Conservation (phyloP, 2,113 vertebrate genomes). For the Megalops atlanticus region DNA sequence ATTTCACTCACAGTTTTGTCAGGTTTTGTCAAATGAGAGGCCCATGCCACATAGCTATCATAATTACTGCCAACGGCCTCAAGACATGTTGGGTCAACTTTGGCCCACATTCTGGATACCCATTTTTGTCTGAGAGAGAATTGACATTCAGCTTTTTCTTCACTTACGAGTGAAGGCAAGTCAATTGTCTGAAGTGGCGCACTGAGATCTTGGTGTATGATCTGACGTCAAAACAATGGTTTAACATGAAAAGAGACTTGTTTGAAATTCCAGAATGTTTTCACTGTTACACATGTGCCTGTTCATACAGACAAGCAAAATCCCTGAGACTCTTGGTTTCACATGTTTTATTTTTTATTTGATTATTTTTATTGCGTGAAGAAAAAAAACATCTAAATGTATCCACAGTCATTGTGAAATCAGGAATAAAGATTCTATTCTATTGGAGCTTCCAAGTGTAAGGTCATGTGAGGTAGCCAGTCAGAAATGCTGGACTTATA, state of each 20-base stretch:
- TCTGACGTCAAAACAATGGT: background rate
- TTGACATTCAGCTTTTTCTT: background rate
- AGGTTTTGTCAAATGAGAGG: background rate
- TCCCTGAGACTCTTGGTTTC: no score
- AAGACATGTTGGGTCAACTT: background rate
- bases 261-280: background rate
- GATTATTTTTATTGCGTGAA: no score
- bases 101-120: background rate
- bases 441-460: no score
- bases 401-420: no score
- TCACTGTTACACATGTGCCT: background rate
- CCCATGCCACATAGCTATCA: background rate
- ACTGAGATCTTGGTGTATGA: background rate
- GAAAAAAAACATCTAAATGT: no score
- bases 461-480: no score
- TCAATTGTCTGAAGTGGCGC: background rate
- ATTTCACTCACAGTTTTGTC: slow-evolving; percentile 5
- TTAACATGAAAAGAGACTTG: background rate
- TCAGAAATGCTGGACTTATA: no score
- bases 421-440: no score
- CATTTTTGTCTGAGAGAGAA: background rate
- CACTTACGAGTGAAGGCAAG: background rate
- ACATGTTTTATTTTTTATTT: no score
- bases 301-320: background rate
- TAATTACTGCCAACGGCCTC: background rate